A percentile compares a stretch with the other conserved stretches of the same genome.
Conservation (phyloP, 2,113 vertebrate genomes). For the Piprites chloris region DNA sequence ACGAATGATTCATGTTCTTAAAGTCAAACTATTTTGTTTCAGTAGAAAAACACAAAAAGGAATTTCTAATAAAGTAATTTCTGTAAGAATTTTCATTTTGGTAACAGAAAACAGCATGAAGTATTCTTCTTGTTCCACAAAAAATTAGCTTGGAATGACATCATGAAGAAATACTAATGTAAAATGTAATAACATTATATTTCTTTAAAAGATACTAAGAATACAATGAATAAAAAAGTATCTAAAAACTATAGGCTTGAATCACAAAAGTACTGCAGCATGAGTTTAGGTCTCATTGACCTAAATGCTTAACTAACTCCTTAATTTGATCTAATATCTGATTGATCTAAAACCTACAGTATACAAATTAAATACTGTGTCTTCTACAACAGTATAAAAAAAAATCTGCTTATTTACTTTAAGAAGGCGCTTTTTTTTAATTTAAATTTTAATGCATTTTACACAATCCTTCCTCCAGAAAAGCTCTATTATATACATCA, state of each 20-base stretch:
- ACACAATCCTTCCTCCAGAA: not conserved
- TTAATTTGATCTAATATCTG: not conserved
- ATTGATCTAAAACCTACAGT: not conserved
- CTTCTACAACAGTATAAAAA: not conserved
- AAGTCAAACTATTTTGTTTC: not conserved
- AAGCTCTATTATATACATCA: not conserved
- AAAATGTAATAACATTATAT: not conserved
- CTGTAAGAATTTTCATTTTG: not conserved
- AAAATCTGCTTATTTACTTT: not conserved
- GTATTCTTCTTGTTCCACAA: not conserved
- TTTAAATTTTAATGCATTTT: not conserved
- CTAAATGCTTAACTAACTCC: not conserved
- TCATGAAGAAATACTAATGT: not conserved
- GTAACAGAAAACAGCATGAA: not conserved
- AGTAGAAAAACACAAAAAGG: not conserved
- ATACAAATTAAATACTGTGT: not conserved
- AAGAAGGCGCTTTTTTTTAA: not conserved
- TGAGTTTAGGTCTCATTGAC: not conserved
- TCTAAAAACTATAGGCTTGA: not conserved
- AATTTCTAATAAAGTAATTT: not conserved
- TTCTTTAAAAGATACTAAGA: not conserved
- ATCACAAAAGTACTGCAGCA: not conserved
- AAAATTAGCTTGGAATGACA: not conserved
- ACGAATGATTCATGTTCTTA: not conserved
- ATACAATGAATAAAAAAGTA: not conserved